Conservation (phyloP, 1,140 invertebrate species). For the Lepidurus apus region DNA sequence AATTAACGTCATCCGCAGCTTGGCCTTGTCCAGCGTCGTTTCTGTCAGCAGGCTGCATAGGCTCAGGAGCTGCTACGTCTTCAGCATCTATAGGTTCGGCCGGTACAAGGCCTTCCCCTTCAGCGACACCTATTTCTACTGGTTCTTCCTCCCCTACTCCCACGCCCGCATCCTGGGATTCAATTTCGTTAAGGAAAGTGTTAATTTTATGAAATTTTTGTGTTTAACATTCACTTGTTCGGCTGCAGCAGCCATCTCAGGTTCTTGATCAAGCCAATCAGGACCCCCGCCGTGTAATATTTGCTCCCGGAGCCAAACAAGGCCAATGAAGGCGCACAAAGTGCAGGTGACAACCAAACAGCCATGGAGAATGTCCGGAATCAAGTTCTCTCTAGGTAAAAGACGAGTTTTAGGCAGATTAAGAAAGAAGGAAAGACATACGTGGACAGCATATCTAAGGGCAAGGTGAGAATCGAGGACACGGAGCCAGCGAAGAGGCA, state of each 20-base stretch:
- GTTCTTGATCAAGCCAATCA: constrained; percentile 77
- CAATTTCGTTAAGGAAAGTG: not conserved
- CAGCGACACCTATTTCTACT: constrained; percentile 5
- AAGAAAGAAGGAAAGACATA: constrained; percentile 43
- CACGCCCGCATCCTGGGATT: not conserved
- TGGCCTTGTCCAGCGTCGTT: constrained; percentile 6
- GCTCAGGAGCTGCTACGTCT: constrained; percentile 22
- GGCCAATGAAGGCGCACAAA: constrained; percentile 89
- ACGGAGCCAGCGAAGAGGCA: constrained; percentile 85
- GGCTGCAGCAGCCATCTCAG: constrained; percentile 40
- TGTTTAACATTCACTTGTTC: constrained; percentile 24
- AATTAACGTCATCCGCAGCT: constrained; percentile 79
- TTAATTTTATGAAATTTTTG: not conserved
- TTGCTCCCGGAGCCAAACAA: constrained; percentile 96
- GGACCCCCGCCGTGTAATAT: constrained; percentile 95
- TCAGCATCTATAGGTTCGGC: constrained; percentile 37
- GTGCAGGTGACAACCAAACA: constrained; percentile 96
- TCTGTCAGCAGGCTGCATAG: not conserved
- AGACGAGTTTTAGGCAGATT: not conserved
- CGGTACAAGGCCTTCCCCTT: constrained; percentile 27
- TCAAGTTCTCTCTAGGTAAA: constrained; percentile 67
- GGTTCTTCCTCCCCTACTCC: not conserved
- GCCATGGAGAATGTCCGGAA: constrained; percentile 90
- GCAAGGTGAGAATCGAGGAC: constrained; percentile 67
- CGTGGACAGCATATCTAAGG: constrained; percentile 85